Evolutionary conservation across 1,140 invertebrate species (phyloP).

Genomic region (Platyura marginata): DNA sequence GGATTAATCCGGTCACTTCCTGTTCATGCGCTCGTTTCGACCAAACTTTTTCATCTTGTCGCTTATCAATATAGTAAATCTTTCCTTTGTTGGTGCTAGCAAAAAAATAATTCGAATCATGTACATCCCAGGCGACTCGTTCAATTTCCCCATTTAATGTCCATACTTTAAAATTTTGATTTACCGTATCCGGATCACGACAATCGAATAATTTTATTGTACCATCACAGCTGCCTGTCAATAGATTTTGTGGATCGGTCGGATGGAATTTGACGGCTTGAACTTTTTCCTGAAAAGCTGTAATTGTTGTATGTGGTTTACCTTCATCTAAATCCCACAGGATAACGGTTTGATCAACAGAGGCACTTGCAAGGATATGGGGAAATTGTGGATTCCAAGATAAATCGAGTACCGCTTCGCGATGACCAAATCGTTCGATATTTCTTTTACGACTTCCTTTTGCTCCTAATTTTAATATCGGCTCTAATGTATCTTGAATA

Average conservation of each 20-base stretch:
- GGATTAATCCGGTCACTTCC: slow-evolving; percentile 50
- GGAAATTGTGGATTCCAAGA: slow-evolving; percentile 72
- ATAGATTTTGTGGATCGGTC: slow-evolving; percentile 55
- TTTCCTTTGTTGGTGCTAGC: slow-evolving; percentile 60
- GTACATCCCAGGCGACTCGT: slow-evolving; percentile 63
- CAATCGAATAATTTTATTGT: slow-evolving; percentile 63
- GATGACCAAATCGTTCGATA: slow-evolving; percentile 52
- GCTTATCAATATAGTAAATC: slow-evolving; percentile 61
- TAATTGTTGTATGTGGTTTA: slow-evolving; percentile 50
- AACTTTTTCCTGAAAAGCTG: slow-evolving; percentile 60
- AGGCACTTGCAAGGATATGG: slow-evolving; percentile 80
- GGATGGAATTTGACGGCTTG: slow-evolving; percentile 82
- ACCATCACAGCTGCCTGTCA: slow-evolving; percentile 55
- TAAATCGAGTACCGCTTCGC: slow-evolving; percentile 76
- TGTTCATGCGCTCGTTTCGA: slow-evolving; percentile 57
- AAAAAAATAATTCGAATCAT: slow-evolving; percentile 27
- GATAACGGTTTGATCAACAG: slow-evolving; percentile 72
- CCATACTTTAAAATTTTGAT: slow-evolving; percentile 44
- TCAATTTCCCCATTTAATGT: slow-evolving; percentile 64
- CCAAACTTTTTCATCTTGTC: slow-evolving; percentile 51
- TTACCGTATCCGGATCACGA: slow-evolving; percentile 32
- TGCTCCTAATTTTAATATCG: slow-evolving; percentile 59
- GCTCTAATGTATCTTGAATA: slow-evolving; percentile 75
- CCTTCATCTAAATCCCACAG: slow-evolving; percentile 83
- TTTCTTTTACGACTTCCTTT: slow-evolving; percentile 58